These are phyloP conservation scores for Natrix natrix DNA, from an alignment of 2,797 vertebrate species.

Conservation along the genomic window DNA sequence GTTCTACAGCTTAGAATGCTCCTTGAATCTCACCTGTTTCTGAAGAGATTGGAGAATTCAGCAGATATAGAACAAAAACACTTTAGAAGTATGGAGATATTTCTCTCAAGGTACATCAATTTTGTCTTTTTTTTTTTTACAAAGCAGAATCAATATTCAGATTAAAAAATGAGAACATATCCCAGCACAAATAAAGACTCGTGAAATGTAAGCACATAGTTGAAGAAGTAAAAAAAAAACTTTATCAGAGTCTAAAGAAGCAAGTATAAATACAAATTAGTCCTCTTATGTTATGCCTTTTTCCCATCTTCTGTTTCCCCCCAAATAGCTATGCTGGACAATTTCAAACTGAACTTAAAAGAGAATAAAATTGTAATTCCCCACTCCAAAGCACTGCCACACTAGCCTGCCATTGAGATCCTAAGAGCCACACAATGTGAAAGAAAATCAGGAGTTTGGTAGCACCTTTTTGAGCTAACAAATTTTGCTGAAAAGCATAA, in stretches of 20 bases:
- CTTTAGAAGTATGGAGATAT: neutral
- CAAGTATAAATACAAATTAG: neutral
- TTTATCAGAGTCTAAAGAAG: neutral
- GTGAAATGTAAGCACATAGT: conserved; percentile 1
- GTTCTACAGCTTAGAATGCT: neutral
- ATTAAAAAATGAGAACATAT: neutral
- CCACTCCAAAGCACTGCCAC: neutral
- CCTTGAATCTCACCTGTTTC: neutral
- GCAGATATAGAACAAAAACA: conserved; percentile 1
- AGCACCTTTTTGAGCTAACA: neutral
- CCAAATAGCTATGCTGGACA: neutral
- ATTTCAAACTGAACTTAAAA: neutral
- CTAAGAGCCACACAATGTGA: neutral
- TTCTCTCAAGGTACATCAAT: neutral
- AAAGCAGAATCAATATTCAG: neutral
- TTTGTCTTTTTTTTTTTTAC: neutral
- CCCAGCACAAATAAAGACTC: neutral
- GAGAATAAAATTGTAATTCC: neutral
- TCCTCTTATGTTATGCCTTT: neutral
- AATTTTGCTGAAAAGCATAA: neutral
- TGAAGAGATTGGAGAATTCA: neutral
- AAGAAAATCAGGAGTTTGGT: neutral
- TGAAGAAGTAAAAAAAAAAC: conserved; percentile 1
- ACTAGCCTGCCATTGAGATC: neutral
- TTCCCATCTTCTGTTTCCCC: neutral